Conservation (phyloP, 2,888 invertebrate genomes). For the Vannuccia rotundouncinata region DNA sequence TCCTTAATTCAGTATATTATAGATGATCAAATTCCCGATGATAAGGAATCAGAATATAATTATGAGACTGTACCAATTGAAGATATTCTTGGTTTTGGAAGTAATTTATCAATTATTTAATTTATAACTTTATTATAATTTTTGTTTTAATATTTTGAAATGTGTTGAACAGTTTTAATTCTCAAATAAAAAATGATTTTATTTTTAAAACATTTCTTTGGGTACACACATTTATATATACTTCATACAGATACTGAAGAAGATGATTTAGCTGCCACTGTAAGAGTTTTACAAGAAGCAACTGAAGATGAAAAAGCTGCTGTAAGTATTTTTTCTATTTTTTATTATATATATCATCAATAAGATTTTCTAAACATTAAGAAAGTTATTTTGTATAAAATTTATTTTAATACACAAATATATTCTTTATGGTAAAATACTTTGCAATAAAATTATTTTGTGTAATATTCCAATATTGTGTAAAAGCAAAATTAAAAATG, state of each 20-base stretch:
- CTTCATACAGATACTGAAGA: constrained; percentile 41
- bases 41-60: constrained; percentile 51
- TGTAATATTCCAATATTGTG: no score
- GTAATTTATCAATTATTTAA: constrained; percentile 42
- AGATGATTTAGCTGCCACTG: constrained; percentile 52
- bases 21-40: constrained; percentile 49
- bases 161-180: background rate
- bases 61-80: constrained; percentile 56
- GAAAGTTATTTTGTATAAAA: no score
- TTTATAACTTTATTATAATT: background rate
- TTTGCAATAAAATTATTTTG: no score
- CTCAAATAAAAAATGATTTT: background rate
- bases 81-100: constrained; percentile 49
- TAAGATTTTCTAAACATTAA: no score
- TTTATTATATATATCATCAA: no score
- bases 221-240: background rate
- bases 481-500: no score
- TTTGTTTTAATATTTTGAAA: background rate
- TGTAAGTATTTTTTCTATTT: constrained; percentile 43
- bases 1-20: constrained; percentile 29
- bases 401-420: no score
- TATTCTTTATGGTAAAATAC: no score
- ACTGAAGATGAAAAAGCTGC: constrained; percentile 48
- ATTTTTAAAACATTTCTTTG: background rate
- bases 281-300: constrained; percentile 50